Conservation (phyloP, 2,797 vertebrate genomes). For the Selene dorsalis region DNA sequence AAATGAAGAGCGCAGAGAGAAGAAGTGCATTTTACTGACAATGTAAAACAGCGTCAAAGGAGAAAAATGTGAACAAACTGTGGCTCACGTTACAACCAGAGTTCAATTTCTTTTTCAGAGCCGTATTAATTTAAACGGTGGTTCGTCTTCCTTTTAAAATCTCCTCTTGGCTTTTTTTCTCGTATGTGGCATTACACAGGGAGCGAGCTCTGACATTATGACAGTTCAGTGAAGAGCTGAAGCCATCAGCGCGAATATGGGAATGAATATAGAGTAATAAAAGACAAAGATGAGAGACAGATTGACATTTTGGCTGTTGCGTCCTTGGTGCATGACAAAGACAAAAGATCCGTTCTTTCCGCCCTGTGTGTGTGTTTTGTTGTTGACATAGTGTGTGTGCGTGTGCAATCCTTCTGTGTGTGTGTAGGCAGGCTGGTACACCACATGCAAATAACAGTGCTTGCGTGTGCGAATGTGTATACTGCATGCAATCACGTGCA, state of each 20-base stretch:
- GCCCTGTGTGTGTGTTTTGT: constrained; percentile 13
- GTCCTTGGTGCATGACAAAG: constrained; percentile 43
- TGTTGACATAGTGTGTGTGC: neutral
- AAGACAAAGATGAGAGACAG: constrained; percentile 42
- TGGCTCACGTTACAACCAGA: constrained; percentile 2
- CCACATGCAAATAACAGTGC: constrained; percentile 42
- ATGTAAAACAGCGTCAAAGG: neutral
- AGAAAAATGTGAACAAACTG: constrained; percentile 9
- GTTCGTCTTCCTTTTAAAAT: constrained; percentile 15
- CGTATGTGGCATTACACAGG: constrained; percentile 13
- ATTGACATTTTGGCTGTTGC: constrained; percentile 29
- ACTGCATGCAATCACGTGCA: constrained; percentile 48
- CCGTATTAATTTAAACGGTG: constrained; percentile 39
- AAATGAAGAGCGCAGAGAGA: constrained; percentile 9
- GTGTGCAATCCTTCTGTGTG: neutral
- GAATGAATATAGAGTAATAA: constrained; percentile 41
- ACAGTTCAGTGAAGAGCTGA: constrained; percentile 32
- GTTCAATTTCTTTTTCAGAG: constrained; percentile 22
- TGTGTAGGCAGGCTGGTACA: neutral
- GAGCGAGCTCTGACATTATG: constrained; percentile 31
- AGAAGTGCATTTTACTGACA: neutral
- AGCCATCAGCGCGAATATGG: constrained; percentile 50
- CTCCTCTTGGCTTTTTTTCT: constrained; percentile 22
- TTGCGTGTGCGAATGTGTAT: constrained; percentile 31
- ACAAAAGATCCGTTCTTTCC: neutral